Evolutionary conservation across 2,797 vertebrate species (phyloP), one percentile per base, ranked within the genome.

Genomic region (Gobio occitaniae): DNA sequence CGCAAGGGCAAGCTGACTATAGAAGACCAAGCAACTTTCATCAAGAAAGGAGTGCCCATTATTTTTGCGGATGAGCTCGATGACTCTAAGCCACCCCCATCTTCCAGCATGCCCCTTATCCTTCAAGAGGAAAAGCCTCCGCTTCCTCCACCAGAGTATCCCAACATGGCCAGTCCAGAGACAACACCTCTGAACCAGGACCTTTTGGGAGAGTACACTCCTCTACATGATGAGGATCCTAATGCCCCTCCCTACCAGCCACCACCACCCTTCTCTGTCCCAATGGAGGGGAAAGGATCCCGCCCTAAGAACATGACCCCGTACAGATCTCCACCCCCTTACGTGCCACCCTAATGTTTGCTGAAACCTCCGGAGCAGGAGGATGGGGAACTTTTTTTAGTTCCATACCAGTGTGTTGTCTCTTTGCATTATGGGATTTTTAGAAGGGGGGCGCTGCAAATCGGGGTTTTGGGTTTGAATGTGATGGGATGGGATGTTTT

Each of bases 261-360:
- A 21, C 98, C 98, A 0, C 98, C 98, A 0, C 98, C 98, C 38
- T 99, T 99, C 93, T 98, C 97, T 0, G 95, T 96, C 25, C 98
- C 98, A 87, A 97, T 99, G 93, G 98, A 99, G 92, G 97, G 97
- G 83, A 99, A 99, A 94, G 98, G 98, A 87, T 98, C 97, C 68
- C 98, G 98, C 69, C 98, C 98, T 88, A 99, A 99, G 95, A 99
- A 99, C 96, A 99, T 99, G 98, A 99, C 98, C 94, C 95, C 98
- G 0, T 99, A 99, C 95, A 96, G 97, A 96, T 99, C 98, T 63
- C 98, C 98, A 36, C 98, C 98, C 2, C 98, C 98, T 85, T 99
- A 99, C 0, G 98, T 99, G 54, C 98, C 98, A 90, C 98, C 98
- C 96, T 99, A 99, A 96, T 88, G 77, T 92, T 90, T 91, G 92